phyloP scores from a whole-genome alignment of 2,888 invertebrate genomes.

The Sminthurides aquaticus region DNA sequence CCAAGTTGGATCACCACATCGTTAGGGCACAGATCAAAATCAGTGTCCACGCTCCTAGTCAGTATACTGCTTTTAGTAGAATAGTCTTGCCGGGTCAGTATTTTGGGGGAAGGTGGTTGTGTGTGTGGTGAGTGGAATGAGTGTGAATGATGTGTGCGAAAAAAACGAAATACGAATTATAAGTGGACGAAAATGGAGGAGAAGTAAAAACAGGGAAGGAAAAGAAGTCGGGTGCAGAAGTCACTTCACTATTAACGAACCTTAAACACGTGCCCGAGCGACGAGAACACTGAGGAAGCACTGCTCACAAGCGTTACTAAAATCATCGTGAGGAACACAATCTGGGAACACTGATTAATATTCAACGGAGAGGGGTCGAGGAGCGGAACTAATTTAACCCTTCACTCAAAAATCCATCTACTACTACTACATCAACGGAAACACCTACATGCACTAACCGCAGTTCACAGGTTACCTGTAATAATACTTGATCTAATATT shows the following conservation, averaged over 20 bases:
- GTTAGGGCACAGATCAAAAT: no score
- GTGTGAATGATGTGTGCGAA: slow-evolving; percentile 10
- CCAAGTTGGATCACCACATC: background rate
- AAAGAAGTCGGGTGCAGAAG: slow-evolving; percentile 21
- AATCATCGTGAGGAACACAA: background rate
- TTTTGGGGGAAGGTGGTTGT: slow-evolving; percentile 3
- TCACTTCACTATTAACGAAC: slow-evolving; percentile 23
- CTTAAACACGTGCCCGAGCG: background rate
- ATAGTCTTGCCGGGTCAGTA: no score
- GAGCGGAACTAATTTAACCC: slow-evolving; percentile 3
- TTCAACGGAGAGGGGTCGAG: slow-evolving; percentile 20
- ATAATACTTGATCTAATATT: no score
- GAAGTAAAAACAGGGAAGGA: no score
- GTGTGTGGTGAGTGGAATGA: slow-evolving; percentile 8
- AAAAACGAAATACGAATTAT: slow-evolving; percentile 1
- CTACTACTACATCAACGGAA: slow-evolving; percentile 33
- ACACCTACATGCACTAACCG: slow-evolving; percentile 39
- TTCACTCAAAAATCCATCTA: background rate
- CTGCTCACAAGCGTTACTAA: background rate
- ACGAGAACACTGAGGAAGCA: background rate
- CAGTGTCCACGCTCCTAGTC: no score
- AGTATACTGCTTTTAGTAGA: slow-evolving; percentile 1
- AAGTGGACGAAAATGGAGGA: slow-evolving; percentile 26
- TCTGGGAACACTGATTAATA: slow-evolving; percentile 21
- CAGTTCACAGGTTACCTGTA: background rate